Evolutionary conservation across 1,140 invertebrate species (phyloP), one percentile per base, ranked within the genome.

Genomic region (Cyphomyrmex costatus): DNA sequence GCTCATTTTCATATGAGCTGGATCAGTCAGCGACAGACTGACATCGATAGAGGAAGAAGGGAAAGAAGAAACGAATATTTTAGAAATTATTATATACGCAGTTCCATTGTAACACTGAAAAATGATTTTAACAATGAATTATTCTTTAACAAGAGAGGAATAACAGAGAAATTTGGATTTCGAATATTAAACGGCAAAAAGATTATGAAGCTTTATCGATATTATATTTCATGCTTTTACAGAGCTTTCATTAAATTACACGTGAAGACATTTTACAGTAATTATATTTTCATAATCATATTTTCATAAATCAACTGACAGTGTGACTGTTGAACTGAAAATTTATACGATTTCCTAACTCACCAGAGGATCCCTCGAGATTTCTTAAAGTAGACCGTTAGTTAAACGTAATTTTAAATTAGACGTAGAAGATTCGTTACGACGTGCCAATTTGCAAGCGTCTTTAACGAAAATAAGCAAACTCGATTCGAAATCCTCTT

Each of bases 261-360:
- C 24, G 33, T 5, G 4, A 68, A 70, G 24, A 71, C 21, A 49
- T 24, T 71, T 71, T 19, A 71, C 8, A 71, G 16, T 19, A 71
- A 49, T 71, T 49, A 51, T 71, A 51, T 71, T 71, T 71, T 71
- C 68, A 24, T 51, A 51, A 71, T 16, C n/a, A 51, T 71, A 51
- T 71, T 71, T 71, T 71, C 68, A 24, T 51, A 51, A 71, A n/a
- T 16, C n/a, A 27, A 49, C 24, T 19, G 63, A 42, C n/a, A n/a
- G 24, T 14, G 30, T 19, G 36, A 27, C 3, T 19, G 7, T 71
- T 49, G 12, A 5, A 71, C 1, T 49, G 3, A 30, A 51, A 51
- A 71, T 71, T 71, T 19, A 27, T 19, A 27, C 7, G 4, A 71
- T 51, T 71, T 27, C 42, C 36, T 46, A 42, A 70, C 19, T 70